Evolutionary conservation across 2,888 invertebrate genomes (phyloP).

Genomic region (Cactoblastis cactorum): DNA sequence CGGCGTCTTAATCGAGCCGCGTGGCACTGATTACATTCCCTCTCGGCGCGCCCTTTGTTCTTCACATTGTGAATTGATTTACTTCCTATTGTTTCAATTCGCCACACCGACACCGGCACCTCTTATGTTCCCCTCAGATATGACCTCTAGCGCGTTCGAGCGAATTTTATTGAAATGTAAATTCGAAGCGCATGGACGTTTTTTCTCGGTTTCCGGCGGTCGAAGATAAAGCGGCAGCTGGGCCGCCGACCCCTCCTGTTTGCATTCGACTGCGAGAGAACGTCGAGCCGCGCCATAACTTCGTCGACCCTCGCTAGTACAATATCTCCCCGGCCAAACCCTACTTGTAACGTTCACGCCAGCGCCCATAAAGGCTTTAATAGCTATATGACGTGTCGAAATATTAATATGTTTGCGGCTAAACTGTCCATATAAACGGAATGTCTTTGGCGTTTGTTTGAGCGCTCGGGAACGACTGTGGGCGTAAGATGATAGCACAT

Average conservation of each 20-base stretch:
- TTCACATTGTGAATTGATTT: constrained; percentile 60
- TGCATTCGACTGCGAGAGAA: constrained; percentile 47
- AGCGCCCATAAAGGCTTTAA: constrained; percentile 62
- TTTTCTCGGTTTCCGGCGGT: constrained; percentile 41
- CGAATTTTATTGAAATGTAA: constrained; percentile 50
- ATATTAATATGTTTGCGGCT: constrained; percentile 63
- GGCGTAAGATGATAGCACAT: constrained; percentile 61
- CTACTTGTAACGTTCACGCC: constrained; percentile 48
- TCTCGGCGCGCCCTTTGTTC: constrained; percentile 49
- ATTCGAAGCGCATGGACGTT: constrained; percentile 38
- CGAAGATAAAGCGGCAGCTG: constrained; percentile 65
- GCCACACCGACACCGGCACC: constrained; percentile 27
- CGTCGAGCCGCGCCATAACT: constrained; percentile 45
- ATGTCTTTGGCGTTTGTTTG: constrained; percentile 40
- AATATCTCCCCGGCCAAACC: constrained; percentile 46
- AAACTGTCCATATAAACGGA: constrained; percentile 47
- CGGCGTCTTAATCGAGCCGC: constrained; percentile 51
- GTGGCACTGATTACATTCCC: constrained; percentile 44
- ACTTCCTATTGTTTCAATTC: constrained; percentile 55
- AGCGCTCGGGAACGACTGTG: constrained; percentile 35
- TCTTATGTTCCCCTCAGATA: constrained; percentile 41
- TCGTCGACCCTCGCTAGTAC: constrained; percentile 43
- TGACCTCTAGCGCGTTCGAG: constrained; percentile 32
- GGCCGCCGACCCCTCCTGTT: constrained; percentile 48
- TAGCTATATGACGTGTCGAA: constrained; percentile 66